Percentiles rank a stretch among this genome's conserved stretches.
These are phyloP conservation scores for Lasioglossum calceatum DNA, from an alignment of 2,888 invertebrate genomes.

Conservation along the genomic window DNA sequence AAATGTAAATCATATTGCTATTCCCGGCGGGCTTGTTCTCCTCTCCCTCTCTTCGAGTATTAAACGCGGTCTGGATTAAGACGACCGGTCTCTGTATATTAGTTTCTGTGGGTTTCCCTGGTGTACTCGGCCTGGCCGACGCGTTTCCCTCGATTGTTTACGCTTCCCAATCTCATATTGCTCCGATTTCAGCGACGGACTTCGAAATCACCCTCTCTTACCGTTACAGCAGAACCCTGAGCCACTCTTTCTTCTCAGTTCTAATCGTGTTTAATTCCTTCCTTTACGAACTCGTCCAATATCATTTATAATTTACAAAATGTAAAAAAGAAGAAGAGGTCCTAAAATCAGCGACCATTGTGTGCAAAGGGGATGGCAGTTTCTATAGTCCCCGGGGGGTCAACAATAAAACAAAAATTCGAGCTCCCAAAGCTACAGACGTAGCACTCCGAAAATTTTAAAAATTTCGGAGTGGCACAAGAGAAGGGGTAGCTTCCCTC, in stretches of 20 bases:
- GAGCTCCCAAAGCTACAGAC: too few relatives aligned
- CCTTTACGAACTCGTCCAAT: too few relatives aligned
- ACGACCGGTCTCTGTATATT: constrained; percentile 69
- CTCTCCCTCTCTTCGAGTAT: constrained; percentile 57
- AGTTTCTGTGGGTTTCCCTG: constrained; percentile 71
- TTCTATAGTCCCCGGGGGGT: too few relatives aligned
- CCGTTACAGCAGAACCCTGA: not conserved
- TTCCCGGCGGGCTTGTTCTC: constrained; percentile 69
- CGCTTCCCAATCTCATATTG: constrained; percentile 21
- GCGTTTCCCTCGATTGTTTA: constrained; percentile 69
- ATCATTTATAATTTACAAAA: too few relatives aligned
- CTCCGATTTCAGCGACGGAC: not conserved
- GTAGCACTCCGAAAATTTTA: too few relatives aligned
- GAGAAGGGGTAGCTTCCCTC: too few relatives aligned
- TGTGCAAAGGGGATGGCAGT: too few relatives aligned
- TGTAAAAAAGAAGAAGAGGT: too few relatives aligned
- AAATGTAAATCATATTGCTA: constrained; percentile 84
- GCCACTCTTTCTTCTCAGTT: not conserved
- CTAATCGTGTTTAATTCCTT: too few relatives aligned
- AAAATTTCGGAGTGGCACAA: too few relatives aligned
- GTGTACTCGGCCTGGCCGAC: constrained; percentile 64
- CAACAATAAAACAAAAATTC: too few relatives aligned
- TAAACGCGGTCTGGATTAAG: constrained; percentile 71
- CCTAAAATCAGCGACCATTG: too few relatives aligned
- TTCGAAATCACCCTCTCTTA: not conserved